Percentiles rank a stretch among this genome's conserved stretches.
These are phyloP conservation scores for Drosophila neonasuta DNA, from an alignment of 2,888 invertebrate genomes.

Conservation along the genomic window DNA sequence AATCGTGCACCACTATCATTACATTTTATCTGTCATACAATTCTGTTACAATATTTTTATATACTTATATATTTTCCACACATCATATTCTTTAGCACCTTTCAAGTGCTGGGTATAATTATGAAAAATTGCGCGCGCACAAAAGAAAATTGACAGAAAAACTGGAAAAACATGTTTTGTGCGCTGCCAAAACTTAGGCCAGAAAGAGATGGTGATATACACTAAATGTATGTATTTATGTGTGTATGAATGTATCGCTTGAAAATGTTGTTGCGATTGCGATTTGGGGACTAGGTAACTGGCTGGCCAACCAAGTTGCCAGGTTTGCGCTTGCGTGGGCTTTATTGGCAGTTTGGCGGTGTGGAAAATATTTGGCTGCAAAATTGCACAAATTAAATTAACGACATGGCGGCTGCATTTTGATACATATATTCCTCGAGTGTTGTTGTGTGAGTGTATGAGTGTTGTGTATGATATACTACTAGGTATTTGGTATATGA, in stretches of 20 bases:
- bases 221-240: slow-evolving; percentile 8
- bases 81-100: background rate
- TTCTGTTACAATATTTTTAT: too few relatives aligned
- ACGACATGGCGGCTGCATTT: slow-evolving; percentile 67
- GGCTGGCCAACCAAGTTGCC: slow-evolving; percentile 55
- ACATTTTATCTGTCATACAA: too few relatives aligned
- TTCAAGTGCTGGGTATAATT: slow-evolving; percentile 30
- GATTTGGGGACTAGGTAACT: slow-evolving; percentile 45
- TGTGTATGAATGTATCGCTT: slow-evolving; percentile 5
- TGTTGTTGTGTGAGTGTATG: background rate
- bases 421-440: slow-evolving; percentile 11
- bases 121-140: slow-evolving; percentile 63
- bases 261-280: slow-evolving; percentile 25
- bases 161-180: slow-evolving; percentile 76
- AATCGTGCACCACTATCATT: too few relatives aligned
- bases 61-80: background rate
- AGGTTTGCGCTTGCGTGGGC: slow-evolving; percentile 67
- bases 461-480: slow-evolving; percentile 31
- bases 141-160: slow-evolving; percentile 63
- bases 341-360: slow-evolving; percentile 77
- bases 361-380: slow-evolving; percentile 75
- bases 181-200: slow-evolving; percentile 28
- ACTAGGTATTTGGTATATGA: slow-evolving; percentile 19
- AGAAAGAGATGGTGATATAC: slow-evolving; percentile 61
- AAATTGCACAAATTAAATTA: slow-evolving; percentile 77